These are phyloP conservation scores for Pterobdella sp. DNA, from an alignment of 2,888 invertebrate species.

Conservation along the genomic window DNA sequence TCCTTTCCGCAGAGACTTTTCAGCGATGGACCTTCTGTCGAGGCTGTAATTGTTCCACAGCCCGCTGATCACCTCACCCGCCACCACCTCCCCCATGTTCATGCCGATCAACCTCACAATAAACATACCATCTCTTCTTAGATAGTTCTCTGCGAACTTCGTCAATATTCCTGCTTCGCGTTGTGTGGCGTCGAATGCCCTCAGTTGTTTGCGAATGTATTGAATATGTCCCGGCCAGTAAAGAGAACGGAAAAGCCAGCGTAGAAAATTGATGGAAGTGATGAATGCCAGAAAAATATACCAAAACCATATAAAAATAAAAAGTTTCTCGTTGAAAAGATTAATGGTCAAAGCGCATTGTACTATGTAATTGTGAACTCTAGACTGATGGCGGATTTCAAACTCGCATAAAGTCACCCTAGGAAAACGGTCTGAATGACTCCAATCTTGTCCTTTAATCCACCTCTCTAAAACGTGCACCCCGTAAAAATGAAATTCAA, in stretches of 20 bases:
- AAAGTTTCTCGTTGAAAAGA: slow-evolving; percentile 43
- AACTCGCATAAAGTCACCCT: slow-evolving; percentile 51
- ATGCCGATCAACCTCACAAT: slow-evolving; percentile 40
- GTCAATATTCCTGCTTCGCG: slow-evolving; percentile 40
- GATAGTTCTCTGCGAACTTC: slow-evolving; percentile 42
- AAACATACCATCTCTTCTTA: slow-evolving; percentile 41
- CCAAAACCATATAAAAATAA: slow-evolving; percentile 43
- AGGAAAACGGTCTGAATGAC: slow-evolving; percentile 48
- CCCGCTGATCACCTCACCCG: slow-evolving; percentile 41
- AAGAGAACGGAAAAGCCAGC: slow-evolving; percentile 40
- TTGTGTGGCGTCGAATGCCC: slow-evolving; percentile 40
- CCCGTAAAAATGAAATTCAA: slow-evolving; percentile 51
- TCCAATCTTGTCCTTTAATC: slow-evolving; percentile 48
- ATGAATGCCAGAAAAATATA: slow-evolving; percentile 39
- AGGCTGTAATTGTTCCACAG: slow-evolving; percentile 43
- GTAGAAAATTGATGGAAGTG: slow-evolving; percentile 38
- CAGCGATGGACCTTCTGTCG: slow-evolving; percentile 39
- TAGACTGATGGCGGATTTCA: slow-evolving; percentile 43
- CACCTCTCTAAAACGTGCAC: slow-evolving; percentile 53
- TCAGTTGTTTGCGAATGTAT: slow-evolving; percentile 39
- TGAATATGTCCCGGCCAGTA: slow-evolving; percentile 41
- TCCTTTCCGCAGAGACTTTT: slow-evolving; percentile 38
- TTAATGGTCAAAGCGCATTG: slow-evolving; percentile 42
- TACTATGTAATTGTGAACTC: slow-evolving; percentile 41
- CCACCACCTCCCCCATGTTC: slow-evolving; percentile 41